Evolutionary conservation across 2,113 vertebrate genomes (phyloP).

Genomic region (Gavialis gangeticus): DNA sequence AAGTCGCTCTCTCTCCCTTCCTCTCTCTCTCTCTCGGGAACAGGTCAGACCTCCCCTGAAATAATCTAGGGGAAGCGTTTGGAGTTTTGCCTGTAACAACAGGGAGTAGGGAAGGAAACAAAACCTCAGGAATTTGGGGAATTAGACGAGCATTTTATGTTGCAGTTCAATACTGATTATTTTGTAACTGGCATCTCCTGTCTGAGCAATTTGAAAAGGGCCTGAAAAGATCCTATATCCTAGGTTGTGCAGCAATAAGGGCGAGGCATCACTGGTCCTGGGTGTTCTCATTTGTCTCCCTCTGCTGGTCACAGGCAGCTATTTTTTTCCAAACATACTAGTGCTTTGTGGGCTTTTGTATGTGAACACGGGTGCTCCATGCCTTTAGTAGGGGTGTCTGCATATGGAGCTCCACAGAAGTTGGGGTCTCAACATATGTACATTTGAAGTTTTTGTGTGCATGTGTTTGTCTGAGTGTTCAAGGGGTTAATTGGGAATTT

Average conservation of each 20-base stretch:
- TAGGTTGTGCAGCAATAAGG: neutral
- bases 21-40: neutral
- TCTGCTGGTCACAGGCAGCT: conserved; percentile 50
- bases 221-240: neutral
- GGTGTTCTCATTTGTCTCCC: conserved; percentile 60
- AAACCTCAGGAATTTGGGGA: neutral
- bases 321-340: neutral
- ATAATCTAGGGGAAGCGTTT: neutral
- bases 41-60: neutral
- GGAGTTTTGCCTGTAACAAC: neutral
- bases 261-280: neutral
- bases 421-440: neutral
- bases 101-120: neutral
- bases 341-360: neutral
- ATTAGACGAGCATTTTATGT: neutral
- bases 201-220: neutral
- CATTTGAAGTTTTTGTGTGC: neutral
- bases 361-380: neutral
- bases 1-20: neutral
- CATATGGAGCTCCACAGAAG: neutral
- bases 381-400: neutral
- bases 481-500: conserved; percentile 27
- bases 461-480: neutral
- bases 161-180: neutral
- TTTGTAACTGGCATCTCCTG: neutral